Base-by-base conservation (phyloP, 2,113 vertebrate species). In the Xenopus laevis region DNA sequence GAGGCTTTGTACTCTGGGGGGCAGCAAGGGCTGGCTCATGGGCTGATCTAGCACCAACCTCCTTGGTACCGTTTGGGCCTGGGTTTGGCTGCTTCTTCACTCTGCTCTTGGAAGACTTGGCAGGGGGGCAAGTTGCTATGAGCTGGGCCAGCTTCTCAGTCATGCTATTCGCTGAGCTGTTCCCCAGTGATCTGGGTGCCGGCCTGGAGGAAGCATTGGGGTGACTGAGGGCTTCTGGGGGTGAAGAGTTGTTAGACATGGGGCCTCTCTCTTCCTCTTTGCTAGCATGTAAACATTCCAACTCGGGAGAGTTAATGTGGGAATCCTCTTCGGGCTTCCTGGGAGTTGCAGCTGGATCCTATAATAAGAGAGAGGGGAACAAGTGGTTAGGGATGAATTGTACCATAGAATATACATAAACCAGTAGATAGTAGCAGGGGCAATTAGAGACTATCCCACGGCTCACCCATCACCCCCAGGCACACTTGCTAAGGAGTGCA, bases 81-180 rank as follows among this genome's bases (percentile, higher is more conserved):
- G 85, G 84, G 52, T 27, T 78, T 40, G 82, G 83, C 0, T 84
- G 84, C 80, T 92, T 93, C 83, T 91, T 92, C 73, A 87, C 86
- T 89, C 96, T 98, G 65, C 89, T 90, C 86, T 97, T 99, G 85
- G 94, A 92, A 87, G 92, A 95, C 92, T 98, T 99, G 74, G 94
- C 88, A 68, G 95, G 95, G 69, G 96, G 96, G 81, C 97, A 98
- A 68, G 93, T 98, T 57, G 95, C 95, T 80, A 98, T 98, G 55
- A 99, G 95, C 45, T 97, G 95, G 71, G 95, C 95, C 82, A 98
- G 84, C 83, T 99, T 99, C 78, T 98, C 96, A 23, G 95, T 96
- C 52, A 98, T 94, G 0, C 93, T 95, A 16, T 94, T 89, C 8
- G 91, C 81, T 13, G 60, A 89, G 87, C 95, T 95, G 0, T 90